Evolutionary conservation across 1,140 invertebrate species (phyloP), one percentile per base, ranked within the genome.

Genomic region (Diprion similis): DNA sequence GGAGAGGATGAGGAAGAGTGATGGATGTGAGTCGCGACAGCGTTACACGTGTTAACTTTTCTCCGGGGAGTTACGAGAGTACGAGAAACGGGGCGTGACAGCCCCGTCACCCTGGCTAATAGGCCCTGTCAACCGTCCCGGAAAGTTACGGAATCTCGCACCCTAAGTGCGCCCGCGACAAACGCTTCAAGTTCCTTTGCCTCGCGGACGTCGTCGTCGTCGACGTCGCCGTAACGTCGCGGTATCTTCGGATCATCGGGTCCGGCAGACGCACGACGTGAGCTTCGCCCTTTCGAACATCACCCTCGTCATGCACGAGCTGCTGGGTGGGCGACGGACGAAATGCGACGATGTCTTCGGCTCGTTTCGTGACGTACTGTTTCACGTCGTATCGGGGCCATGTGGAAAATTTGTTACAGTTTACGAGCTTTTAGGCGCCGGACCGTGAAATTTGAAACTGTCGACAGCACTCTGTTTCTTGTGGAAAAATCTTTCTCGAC

Each of bases 401-500:
- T 86, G 80, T 86, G 84, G 84, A 85, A 84, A 84, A 81, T 82
- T 74, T 73, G 69, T 84, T 78, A 80, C 83, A 75, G 83, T 86
- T 86, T 86, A 85, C 77, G 84, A 82, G 73, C 79, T 72, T 73
- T 74, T 66, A 76, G 79, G 81, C 83, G 79, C 81, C 80, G 76
- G 77, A 18, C 78, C 77, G 73, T 71, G 80, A 79, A 83, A 84
- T 80, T 78, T 78, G 76, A 84, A 82, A 81, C 83, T 80, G 74
- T 77, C 71, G 77, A 73, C 73, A 59, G 51, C 51, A 15, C 11
- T 13, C 11, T 37, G 24, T 37, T n/a, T 1, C 24, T 37, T 1
- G 24, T 37, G 24, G 24, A 37, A 37, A n/a, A 37, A 37, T 37
- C 24, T 37, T 37, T 37, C 24, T 37, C 24, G 24, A 37, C 24